A percentile compares a stretch with the other conserved stretches of the same genome.
phyloP scores from a whole-genome alignment of 64 coral and sea anemone species.

The Montipora efflorescens region DNA sequence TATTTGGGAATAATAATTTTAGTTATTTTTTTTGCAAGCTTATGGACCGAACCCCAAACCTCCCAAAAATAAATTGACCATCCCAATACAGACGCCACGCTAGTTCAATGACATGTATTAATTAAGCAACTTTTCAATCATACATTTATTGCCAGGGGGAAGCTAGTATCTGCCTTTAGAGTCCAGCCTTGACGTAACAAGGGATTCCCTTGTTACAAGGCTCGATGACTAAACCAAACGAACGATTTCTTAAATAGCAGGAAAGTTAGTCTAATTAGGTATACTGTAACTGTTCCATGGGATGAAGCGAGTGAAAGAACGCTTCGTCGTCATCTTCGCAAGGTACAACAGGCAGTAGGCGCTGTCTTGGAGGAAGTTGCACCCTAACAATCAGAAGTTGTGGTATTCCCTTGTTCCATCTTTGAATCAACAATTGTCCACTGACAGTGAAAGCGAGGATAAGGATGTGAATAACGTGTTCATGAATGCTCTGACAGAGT shows the following conservation, averaged over 20 bases:
- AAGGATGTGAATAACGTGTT: constrained; percentile 45
- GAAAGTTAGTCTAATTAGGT: constrained; percentile 78
- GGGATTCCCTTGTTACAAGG: too few relatives aligned
- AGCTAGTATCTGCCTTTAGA: too few relatives aligned
- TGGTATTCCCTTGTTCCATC: constrained; percentile 61
- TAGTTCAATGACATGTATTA: too few relatives aligned
- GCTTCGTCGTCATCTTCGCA: constrained; percentile 67
- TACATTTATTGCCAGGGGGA: too few relatives aligned
- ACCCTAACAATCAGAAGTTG: constrained; percentile 48
- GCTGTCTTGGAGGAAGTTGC: constrained; percentile 79
- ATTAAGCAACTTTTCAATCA: too few relatives aligned
- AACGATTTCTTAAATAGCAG: constrained; percentile 51
- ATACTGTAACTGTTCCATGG: constrained; percentile 62
- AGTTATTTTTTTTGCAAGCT: too few relatives aligned
- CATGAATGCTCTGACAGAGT: constrained; percentile 70
- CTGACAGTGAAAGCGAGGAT: background rate
- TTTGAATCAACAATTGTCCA: constrained; percentile 22
- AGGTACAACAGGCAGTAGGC: constrained; percentile 69
- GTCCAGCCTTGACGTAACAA: too few relatives aligned
- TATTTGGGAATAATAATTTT: too few relatives aligned
- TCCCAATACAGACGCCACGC: too few relatives aligned
- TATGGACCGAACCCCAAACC: too few relatives aligned
- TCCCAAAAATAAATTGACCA: too few relatives aligned
- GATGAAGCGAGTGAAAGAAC: constrained; percentile 56
- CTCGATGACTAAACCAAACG: too few relatives aligned